These are phyloP conservation scores for Arvicanthis niloticus DNA, from an alignment of 2,113 vertebrate genomes.

Conservation along the genomic window DNA sequence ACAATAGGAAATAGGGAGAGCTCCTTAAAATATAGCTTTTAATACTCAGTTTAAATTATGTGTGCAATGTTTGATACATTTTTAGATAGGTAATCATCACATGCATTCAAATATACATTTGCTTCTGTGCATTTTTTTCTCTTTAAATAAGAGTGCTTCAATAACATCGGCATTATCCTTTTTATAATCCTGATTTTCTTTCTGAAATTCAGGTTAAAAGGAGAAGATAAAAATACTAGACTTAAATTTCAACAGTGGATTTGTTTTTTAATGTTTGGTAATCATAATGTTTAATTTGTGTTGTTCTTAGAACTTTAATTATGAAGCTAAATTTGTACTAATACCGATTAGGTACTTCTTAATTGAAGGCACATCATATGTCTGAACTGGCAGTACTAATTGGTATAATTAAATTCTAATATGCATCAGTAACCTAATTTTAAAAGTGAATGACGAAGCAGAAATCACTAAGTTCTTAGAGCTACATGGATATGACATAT, in stretches of 20 bases:
- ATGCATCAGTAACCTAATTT: conserved; percentile 87
- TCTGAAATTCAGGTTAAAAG: conserved; percentile 70
- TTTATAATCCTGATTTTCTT: conserved; percentile 60
- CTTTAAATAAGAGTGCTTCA: conserved; percentile 49
- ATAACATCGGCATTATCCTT: conserved; percentile 52
- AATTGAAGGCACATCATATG: conserved; percentile 88
- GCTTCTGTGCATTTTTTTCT: background rate
- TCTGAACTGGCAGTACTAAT: conserved; percentile 89
- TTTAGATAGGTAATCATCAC: background rate
- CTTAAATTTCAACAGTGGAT: conserved; percentile 79
- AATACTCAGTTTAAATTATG: fast-evolving
- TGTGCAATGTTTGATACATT: background rate
- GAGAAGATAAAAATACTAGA: conserved; percentile 76
- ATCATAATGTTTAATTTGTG: conserved; percentile 88
- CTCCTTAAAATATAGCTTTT: background rate
- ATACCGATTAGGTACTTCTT: conserved; percentile 88
- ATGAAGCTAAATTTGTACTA: conserved; percentile 88
- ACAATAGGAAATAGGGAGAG: background rate
- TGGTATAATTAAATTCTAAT: conserved; percentile 90
- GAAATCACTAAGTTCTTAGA: conserved; percentile 77
- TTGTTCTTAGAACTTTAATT: conserved; percentile 89
- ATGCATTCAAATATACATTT: background rate
- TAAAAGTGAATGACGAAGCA: conserved; percentile 80
- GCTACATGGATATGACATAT: conserved; percentile 63
- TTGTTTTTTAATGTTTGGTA: conserved; percentile 85